Evolutionary conservation across 2,113 vertebrate genomes (phyloP).

Genomic region (Seriola dumerili): DNA sequence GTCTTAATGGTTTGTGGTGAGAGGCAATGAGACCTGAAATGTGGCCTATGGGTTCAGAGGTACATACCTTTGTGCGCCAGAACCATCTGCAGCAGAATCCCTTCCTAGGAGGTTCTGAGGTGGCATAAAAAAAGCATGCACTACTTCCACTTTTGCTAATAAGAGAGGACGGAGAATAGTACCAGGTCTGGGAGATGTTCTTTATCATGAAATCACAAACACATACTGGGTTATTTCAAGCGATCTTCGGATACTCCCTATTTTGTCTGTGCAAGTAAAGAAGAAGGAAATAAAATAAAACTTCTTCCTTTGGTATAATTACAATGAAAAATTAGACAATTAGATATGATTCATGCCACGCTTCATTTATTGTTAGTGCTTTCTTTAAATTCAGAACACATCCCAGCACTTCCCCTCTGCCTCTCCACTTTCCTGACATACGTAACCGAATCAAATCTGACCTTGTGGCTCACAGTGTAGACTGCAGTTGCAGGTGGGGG

Average conservation of each 20-base stretch:
- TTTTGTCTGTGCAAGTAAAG: not conserved
- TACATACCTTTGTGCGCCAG: no score
- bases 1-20: not conserved
- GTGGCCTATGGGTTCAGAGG: not conserved
- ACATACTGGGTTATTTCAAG: no score
- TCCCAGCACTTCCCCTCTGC: conserved; percentile 1
- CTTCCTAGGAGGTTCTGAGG: not conserved
- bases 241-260: no score
- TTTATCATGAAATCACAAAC: not conserved
- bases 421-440: not conserved
- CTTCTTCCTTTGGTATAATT: no score
- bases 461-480: conserved; percentile 11
- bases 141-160: no score
- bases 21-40: not conserved
- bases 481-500: not conserved
- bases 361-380: conserved; percentile 15
- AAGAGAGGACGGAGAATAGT: no score
- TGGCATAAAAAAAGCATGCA: no score
- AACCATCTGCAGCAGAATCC: no score
- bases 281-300: not conserved
- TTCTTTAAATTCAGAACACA: conserved; percentile 47
- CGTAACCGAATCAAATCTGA: conserved; percentile 30
- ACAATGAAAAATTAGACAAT: no score
- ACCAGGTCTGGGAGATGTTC: not conserved
- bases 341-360: conserved; percentile 16